phyloP scores from a whole-genome alignment of 2,113 vertebrate species.

The Syngnathus typhle region DNA sequence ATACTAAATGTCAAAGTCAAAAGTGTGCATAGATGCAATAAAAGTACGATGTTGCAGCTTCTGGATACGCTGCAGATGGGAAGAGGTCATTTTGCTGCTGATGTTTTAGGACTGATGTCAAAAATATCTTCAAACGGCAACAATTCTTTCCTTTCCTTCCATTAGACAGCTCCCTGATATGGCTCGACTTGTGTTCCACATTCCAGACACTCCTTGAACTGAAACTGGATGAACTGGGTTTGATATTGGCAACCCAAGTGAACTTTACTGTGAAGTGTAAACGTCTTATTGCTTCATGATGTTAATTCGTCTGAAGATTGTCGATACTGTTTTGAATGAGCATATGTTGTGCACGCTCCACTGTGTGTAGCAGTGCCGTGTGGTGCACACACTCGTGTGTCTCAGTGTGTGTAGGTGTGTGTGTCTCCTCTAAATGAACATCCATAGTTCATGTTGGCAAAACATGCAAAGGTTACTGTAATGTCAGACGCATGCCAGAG shows the following conservation, averaged over 20 bases:
- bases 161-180: constrained; percentile 10
- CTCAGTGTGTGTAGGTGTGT: constrained; percentile 1
- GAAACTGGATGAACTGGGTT: constrained; percentile 44
- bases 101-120: not conserved
- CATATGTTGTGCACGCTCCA: constrained; percentile 32
- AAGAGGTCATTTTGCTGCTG: no score
- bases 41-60: no score
- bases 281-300: constrained; percentile 41
- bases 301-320: constrained; percentile 41
- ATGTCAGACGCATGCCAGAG: constrained; percentile 69
- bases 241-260: constrained; percentile 32
- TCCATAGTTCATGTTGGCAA: constrained; percentile 64
- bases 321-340: constrained; percentile 29
- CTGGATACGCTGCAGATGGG: no score
- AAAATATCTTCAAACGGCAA: not conserved
- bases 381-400: not conserved
- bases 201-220: constrained; percentile 43
- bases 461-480: constrained; percentile 75
- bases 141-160: constrained; percentile 1
- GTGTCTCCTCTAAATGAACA: constrained; percentile 62
- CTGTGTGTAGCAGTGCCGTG: constrained; percentile 7
- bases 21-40: no score
- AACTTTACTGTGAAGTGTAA: constrained; percentile 48
- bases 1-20: no score
- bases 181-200: constrained; percentile 21